Conservation (phyloP, 2,797 vertebrate genomes). For the Menidia menidia region DNA sequence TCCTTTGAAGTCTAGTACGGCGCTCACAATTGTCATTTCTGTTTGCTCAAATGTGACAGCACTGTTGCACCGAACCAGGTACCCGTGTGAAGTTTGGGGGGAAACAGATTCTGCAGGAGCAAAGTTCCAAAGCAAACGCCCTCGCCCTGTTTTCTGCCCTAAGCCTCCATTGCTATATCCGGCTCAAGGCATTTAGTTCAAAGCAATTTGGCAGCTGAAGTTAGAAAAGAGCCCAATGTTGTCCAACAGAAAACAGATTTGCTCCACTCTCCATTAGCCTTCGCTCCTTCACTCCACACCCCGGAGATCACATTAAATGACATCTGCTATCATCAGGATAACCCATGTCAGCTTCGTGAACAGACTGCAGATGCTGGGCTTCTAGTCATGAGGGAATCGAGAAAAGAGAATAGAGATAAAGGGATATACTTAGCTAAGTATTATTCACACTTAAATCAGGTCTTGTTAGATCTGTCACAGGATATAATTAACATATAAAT, state of each 20-base stretch:
- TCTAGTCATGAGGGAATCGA: constrained; percentile 45
- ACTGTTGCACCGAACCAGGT: constrained; percentile 4
- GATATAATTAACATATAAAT: constrained; percentile 80
- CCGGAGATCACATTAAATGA: constrained; percentile 79
- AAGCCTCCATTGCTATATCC: constrained; percentile 35
- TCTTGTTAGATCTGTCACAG: constrained; percentile 66
- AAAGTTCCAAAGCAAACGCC: constrained; percentile 39
- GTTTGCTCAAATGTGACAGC: constrained; percentile 18
- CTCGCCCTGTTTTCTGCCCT: constrained; percentile 30
- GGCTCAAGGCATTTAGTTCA: constrained; percentile 42
- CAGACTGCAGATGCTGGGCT: constrained; percentile 60
- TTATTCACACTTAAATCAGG: constrained; percentile 62
- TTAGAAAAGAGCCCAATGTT: constrained; percentile 66
- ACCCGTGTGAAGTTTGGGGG: constrained; percentile 5
- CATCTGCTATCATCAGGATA: constrained; percentile 80
- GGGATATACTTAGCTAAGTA: constrained; percentile 42
- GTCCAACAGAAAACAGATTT: constrained; percentile 79
- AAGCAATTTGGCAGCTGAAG: constrained; percentile 68
- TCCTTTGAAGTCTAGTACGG: constrained; percentile 2
- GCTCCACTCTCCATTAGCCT: constrained; percentile 76
- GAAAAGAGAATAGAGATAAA: constrained; percentile 45
- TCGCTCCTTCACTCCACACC: constrained; percentile 57
- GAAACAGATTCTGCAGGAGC: constrained; percentile 17
- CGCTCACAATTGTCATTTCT: constrained; percentile 5
- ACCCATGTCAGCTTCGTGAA: constrained; percentile 70